These are phyloP conservation scores for Chrysaora quinquecirrha DNA, from an alignment of 30 jellyfish, hydroid and myxozoan genomes.

Conservation along the genomic window DNA sequence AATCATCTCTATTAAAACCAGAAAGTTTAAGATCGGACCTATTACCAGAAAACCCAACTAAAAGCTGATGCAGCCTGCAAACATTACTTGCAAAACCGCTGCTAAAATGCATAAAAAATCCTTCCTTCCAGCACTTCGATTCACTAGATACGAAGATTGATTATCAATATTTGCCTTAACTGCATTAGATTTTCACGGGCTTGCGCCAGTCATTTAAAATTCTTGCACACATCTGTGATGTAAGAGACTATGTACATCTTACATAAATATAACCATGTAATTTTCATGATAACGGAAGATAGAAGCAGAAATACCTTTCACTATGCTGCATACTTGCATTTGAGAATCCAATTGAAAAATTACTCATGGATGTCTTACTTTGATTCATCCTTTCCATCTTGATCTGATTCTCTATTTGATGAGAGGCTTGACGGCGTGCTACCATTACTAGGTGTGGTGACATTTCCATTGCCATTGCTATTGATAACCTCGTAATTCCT, in stretches of 20 bases:
- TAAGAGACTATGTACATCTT: neutral
- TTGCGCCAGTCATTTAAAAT: too few relatives aligned
- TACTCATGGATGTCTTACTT: neutral
- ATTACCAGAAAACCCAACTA: too few relatives aligned
- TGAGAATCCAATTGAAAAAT: neutral
- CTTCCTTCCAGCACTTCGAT: too few relatives aligned
- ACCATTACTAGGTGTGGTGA: conserved; percentile 41
- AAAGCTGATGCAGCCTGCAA: too few relatives aligned
- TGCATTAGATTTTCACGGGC: too few relatives aligned
- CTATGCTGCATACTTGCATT: neutral
- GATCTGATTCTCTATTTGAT: conserved; percentile 39
- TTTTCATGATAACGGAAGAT: neutral
- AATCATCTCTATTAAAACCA: too few relatives aligned
- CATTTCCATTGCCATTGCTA: conserved; percentile 17
- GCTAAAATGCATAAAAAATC: too few relatives aligned
- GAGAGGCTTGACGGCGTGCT: conserved; percentile 70
- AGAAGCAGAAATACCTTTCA: neutral
- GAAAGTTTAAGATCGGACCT: too few relatives aligned
- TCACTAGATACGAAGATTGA: too few relatives aligned
- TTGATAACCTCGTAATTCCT: conserved; percentile 42
- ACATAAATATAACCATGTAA: neutral
- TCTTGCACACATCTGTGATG: too few relatives aligned
- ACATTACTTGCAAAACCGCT: too few relatives aligned
- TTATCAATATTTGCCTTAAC: too few relatives aligned
- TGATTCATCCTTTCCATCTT: conserved; percentile 42